Evolutionary conservation across 2,113 vertebrate genomes (phyloP), one percentile per base, ranked within the genome.

Genomic region (Anguilla japonica): DNA sequence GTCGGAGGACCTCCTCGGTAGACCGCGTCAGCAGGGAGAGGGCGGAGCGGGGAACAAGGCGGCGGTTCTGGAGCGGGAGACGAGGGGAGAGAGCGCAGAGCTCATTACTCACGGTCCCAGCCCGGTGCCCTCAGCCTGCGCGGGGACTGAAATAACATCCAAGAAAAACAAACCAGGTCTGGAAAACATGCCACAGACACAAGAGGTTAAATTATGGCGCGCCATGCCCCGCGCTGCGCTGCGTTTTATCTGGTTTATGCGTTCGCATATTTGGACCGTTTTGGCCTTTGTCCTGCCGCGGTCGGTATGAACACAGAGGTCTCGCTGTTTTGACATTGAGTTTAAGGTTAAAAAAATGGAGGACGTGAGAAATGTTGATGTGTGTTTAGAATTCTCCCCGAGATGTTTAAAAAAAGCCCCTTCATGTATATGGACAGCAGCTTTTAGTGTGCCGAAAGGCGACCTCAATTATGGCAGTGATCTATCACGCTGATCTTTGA

Each of bases 91-190:
- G n/a, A 29, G 43, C n/a, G 4, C 6, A 22, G 0, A 29, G 75
- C 26, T 41, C 53, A 71, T 83, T 87, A 81, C 88, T 78, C 46
- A 84, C 78, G 11, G 56, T 46, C 78, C 71, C 34, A 60, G 82
- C 82, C 40, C 71, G 43, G 57, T 82, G 39, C 29, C 29, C 82
- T 41, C 56, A 13, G 11, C 40, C 50, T 80, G 80, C 14, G n/a
- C 41, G 16, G 16, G 83, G 56, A 53, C 84, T 89, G 82, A 78
- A 87, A 86, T 85, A 87, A 87, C 81, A 78, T 57, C 22, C 8
- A 79, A 71, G 85, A 43, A 43, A 80, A 46, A 60, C 81, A 78
- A 82, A n/a, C 34, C 57, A 82, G 86, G 29, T 34, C 79, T 75
- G n/a, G 41, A 26, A 26, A 63, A 82, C 63, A 83, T 15, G 29